These are phyloP conservation scores for Solea solea DNA, from an alignment of 2,113 vertebrate species.

Conservation along the genomic window DNA sequence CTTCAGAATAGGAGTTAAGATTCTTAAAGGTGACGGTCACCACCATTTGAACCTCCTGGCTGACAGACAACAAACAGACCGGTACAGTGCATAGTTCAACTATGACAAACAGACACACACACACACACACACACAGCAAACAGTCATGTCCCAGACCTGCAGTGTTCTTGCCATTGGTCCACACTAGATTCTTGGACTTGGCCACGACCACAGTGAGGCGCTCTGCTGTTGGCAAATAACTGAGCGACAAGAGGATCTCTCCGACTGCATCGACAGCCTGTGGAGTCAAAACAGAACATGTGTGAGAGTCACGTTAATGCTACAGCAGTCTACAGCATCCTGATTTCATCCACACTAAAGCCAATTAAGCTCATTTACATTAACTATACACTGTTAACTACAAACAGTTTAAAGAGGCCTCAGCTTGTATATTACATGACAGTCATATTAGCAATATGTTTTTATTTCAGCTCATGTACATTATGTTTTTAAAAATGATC, in stretches of 20 bases:
- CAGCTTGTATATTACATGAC: too few relatives aligned
- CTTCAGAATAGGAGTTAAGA: too few relatives aligned
- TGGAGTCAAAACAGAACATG: background rate
- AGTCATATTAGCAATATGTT: too few relatives aligned
- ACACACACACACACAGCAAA: background rate
- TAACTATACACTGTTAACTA: too few relatives aligned
- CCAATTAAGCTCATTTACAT: too few relatives aligned
- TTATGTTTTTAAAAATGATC: too few relatives aligned
- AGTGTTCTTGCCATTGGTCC: constrained; percentile 89
- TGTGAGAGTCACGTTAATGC: too few relatives aligned
- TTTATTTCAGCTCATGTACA: too few relatives aligned
- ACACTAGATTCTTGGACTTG: constrained; percentile 95
- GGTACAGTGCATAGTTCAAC: background rate
- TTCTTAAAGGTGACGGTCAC: background rate
- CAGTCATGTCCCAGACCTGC: constrained; percentile 82
- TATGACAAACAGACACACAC: background rate
- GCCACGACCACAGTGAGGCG: constrained; percentile 97
- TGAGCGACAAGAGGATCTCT: constrained; percentile 95
- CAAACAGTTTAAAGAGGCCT: too few relatives aligned
- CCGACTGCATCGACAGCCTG: constrained; percentile 92
- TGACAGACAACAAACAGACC: background rate
- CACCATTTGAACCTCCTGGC: too few relatives aligned
- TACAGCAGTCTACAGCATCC: too few relatives aligned
- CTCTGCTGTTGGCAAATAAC: constrained; percentile 96
- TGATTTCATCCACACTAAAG: too few relatives aligned